A percentile compares a stretch with the other conserved stretches of the same genome.
Evolutionary conservation across 1,140 invertebrate genomes (phyloP).

Genomic region (Ceratitis capitata): DNA sequence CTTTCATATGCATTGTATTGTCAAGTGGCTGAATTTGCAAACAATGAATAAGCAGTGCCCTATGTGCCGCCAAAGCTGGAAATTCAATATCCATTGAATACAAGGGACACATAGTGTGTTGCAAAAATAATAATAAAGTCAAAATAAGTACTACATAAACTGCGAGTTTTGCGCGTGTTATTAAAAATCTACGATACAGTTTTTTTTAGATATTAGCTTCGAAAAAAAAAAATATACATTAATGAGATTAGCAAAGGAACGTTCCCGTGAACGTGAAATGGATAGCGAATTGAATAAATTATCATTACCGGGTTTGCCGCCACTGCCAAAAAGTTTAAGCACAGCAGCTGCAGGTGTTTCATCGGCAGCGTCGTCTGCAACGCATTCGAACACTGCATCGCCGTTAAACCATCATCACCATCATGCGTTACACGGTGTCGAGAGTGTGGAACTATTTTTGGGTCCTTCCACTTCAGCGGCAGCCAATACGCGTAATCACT

Average conservation of each 20-base stretch:
- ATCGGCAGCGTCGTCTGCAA: conserved; percentile 47
- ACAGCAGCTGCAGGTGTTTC: conserved; percentile 73
- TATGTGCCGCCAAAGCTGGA: conserved; percentile 99
- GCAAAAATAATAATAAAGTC: conserved; percentile 25
- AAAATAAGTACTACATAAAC: background rate
- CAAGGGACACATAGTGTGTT: background rate
- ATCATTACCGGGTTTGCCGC: conserved; percentile 75
- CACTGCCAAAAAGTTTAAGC: conserved; percentile 84
- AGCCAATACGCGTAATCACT: conserved; percentile 47
- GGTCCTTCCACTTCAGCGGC: conserved; percentile 59
- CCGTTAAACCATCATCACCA: conserved; percentile 33
- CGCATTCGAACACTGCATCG: conserved; percentile 37
- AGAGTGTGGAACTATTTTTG: conserved; percentile 53
- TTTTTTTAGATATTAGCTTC: background rate
- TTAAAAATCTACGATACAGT: conserved; percentile 18
- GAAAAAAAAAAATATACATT: conserved; percentile 30
- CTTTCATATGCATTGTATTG: conserved; percentile 99
- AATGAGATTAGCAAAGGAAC: conserved; percentile 30
- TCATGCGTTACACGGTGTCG: conserved; percentile 25
- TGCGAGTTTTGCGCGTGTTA: background rate
- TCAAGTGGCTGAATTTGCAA: conserved; percentile 98
- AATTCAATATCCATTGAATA: conserved; percentile 83
- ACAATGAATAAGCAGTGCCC: conserved; percentile 95
- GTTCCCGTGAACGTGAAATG: conserved; percentile 46
- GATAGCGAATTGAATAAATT: conserved; percentile 50